Percentiles rank a stretch among this genome's conserved stretches.
Conservation (phyloP, 2,113 vertebrate genomes). For the Grallaria varia region DNA sequence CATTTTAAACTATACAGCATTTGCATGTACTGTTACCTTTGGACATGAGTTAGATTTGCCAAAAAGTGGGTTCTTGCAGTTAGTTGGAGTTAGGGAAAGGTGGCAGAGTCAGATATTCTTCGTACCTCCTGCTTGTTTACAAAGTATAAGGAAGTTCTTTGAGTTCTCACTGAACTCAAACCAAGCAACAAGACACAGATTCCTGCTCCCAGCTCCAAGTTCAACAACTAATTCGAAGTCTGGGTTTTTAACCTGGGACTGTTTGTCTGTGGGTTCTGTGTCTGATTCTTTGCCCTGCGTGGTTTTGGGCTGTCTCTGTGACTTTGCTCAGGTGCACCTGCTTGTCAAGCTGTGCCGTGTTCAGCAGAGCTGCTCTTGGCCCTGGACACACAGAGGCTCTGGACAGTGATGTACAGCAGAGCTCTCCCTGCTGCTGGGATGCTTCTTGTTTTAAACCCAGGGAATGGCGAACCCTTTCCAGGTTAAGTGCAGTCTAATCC, state of each 20-base stretch:
- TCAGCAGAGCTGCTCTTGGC: not conserved
- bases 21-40: not conserved
- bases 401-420: not conserved
- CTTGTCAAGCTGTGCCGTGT: not conserved
- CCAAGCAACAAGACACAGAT: not conserved
- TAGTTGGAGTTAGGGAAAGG: not conserved
- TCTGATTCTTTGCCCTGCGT: not conserved
- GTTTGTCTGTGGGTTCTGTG: not conserved
- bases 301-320: not conserved
- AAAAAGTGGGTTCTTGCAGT: not conserved
- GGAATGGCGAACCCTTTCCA: not conserved
- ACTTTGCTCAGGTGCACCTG: not conserved
- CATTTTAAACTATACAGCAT: constrained; percentile 16
- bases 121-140: not conserved
- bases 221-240: not conserved
- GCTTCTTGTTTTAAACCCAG: not conserved
- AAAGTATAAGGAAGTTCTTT: not conserved
- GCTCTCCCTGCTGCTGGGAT: not conserved
- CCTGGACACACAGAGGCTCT: not conserved
- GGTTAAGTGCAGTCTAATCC: not conserved
- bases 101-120: not conserved
- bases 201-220: not conserved
- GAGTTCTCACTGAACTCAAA: not conserved
- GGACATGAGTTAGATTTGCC: not conserved
- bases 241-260: not conserved